Evolutionary conservation across 2,113 vertebrate genomes (phyloP).

Genomic region (Tyrannus savana): DNA sequence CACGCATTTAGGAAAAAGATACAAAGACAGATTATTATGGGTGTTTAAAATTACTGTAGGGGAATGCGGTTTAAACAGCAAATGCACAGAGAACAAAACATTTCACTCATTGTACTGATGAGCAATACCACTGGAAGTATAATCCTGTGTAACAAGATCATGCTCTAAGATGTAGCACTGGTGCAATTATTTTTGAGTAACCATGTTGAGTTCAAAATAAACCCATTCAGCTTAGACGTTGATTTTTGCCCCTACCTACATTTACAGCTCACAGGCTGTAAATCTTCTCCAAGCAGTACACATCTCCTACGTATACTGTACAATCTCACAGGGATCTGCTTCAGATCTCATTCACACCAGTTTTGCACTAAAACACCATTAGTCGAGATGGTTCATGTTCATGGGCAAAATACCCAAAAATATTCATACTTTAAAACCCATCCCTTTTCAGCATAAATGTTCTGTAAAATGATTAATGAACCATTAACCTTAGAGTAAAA

Average conservation of each 20-base stretch:
- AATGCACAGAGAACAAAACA: not conserved
- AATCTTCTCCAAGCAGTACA: not conserved
- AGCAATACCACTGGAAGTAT: not conserved
- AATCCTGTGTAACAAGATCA: not conserved
- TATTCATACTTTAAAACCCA: not conserved
- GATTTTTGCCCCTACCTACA: not conserved
- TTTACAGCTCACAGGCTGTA: not conserved
- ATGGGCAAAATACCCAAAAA: not conserved
- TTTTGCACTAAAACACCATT: not conserved
- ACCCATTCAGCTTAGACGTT: rapidly evolving
- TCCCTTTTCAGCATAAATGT: not conserved
- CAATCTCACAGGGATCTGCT: not conserved
- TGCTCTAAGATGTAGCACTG: not conserved
- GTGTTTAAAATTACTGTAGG: not conserved
- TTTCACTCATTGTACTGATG: not conserved
- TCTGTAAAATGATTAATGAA: not conserved
- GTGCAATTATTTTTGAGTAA: not conserved
- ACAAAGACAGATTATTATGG: not conserved
- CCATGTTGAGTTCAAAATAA: not conserved
- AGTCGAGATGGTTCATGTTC: not conserved
- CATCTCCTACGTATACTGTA: not conserved
- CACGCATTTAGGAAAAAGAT: not conserved
- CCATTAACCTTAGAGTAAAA: not conserved
- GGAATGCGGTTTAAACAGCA: not conserved
- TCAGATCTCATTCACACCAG: not conserved